These are phyloP conservation scores for Crocallis elinguaria DNA, from an alignment of 2,888 invertebrate genomes.

Conservation along the genomic window DNA sequence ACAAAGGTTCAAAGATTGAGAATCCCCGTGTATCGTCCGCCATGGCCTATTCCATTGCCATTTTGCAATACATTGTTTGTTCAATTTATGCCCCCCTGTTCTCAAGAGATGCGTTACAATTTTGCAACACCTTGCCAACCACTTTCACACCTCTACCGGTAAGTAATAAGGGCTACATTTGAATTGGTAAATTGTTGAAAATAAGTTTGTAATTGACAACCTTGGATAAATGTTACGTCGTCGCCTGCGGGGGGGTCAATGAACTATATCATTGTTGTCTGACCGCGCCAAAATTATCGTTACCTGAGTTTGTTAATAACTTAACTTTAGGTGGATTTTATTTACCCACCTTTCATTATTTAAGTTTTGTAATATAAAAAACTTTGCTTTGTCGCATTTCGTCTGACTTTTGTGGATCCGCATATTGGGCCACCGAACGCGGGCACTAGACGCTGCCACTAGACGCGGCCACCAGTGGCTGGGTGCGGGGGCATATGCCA, in stretches of 20 bases:
- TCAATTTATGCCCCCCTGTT: constrained; percentile 68
- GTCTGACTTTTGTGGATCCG: too few relatives aligned
- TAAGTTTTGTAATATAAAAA: too few relatives aligned
- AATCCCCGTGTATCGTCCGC: constrained; percentile 44
- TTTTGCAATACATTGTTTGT: constrained; percentile 81
- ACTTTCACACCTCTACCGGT: constrained; percentile 34
- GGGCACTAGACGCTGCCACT: too few relatives aligned
- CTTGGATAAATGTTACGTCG: constrained; percentile 54
- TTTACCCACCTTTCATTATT: too few relatives aligned
- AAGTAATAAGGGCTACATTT: constrained; percentile 39
- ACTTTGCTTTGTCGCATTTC: too few relatives aligned
- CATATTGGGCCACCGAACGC: too few relatives aligned
- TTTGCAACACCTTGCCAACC: constrained; percentile 40
- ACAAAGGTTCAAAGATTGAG: constrained; percentile 59
- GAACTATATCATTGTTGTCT: constrained; percentile 44
- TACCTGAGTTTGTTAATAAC: not conserved
- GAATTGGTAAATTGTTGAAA: constrained; percentile 6
- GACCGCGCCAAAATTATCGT: constrained; percentile 2
- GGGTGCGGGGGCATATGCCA: too few relatives aligned
- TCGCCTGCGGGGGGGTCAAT: constrained; percentile 48
- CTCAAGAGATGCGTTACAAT: constrained; percentile 60
- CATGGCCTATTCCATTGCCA: constrained; percentile 62
- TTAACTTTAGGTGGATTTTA: not conserved
- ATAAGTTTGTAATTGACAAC: constrained; percentile 47
- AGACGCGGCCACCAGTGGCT: too few relatives aligned